Evolutionary conservation across 1,140 invertebrate genomes (phyloP).

Genomic region (Panulirus ornatus): DNA sequence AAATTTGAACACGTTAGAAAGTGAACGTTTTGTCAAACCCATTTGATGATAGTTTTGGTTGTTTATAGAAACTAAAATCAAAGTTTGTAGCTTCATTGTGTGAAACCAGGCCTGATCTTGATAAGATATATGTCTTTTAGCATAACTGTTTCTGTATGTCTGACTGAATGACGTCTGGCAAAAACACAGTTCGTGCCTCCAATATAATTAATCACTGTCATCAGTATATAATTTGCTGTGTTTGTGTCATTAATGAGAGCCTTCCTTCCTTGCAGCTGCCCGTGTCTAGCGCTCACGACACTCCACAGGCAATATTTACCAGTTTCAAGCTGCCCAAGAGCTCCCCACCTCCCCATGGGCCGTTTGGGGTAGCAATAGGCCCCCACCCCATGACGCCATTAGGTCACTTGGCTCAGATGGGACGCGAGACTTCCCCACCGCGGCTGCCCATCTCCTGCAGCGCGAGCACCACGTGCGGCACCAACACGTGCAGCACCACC

Average conservation of each 20-base stretch:
- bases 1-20: no score
- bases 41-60: no score
- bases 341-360: constrained; percentile 71
- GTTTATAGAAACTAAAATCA: no score
- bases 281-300: constrained; percentile 71
- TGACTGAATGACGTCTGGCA: no score
- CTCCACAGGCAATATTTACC: constrained; percentile 93
- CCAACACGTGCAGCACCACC: constrained; percentile 25
- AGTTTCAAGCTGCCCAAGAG: constrained; percentile 92
- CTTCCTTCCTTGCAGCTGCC: constrained; percentile 65
- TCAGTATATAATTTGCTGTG: no score
- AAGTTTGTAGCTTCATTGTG: no score
- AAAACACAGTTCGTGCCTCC: no score
- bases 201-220: no score
- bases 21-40: no score
- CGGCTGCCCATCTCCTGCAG: constrained; percentile 53
- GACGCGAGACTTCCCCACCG: constrained; percentile 67
- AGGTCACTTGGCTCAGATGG: constrained; percentile 66
- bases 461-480: constrained; percentile 33
- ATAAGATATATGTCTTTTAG: no score
- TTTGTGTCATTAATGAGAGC: background rate
- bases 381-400: constrained; percentile 73
- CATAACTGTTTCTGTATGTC: no score
- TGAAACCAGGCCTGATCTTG: no score
- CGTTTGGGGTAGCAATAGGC: constrained; percentile 40